Conservation (phyloP, 2,797 vertebrate species). For the Karalla daura region DNA sequence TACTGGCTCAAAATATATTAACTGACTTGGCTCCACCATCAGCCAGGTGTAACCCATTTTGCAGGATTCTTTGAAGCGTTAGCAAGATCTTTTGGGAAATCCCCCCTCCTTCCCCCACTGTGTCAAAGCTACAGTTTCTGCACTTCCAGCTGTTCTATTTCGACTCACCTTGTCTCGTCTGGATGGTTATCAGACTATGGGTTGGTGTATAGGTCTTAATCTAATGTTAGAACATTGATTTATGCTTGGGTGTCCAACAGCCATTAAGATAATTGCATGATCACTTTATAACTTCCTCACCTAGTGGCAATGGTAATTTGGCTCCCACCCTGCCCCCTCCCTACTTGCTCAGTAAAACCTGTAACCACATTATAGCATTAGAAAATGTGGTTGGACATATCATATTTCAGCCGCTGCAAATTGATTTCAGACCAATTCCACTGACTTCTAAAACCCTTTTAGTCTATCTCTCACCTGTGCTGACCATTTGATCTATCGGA, state of each 20-base stretch:
- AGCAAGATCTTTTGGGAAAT: slow-evolving; percentile 57
- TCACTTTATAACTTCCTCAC: slow-evolving; percentile 84
- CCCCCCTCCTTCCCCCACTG: not conserved
- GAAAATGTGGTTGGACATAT: slow-evolving; percentile 77
- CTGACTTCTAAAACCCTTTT: slow-evolving; percentile 75
- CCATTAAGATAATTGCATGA: slow-evolving; percentile 88
- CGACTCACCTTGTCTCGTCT: slow-evolving; percentile 40
- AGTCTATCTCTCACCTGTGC: slow-evolving; percentile 74
- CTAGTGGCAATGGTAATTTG: slow-evolving; percentile 74
- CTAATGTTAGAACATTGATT: slow-evolving; percentile 84
- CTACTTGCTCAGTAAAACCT: slow-evolving; percentile 57
- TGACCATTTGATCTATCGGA: slow-evolving; percentile 73
- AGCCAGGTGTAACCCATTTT: slow-evolving; percentile 63
- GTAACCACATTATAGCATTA: slow-evolving; percentile 77
- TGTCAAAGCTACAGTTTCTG: slow-evolving; percentile 34
- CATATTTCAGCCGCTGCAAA: slow-evolving; percentile 77
- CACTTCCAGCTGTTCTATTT: slow-evolving; percentile 51
- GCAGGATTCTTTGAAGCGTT: slow-evolving; percentile 33
- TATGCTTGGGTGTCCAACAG: slow-evolving; percentile 80
- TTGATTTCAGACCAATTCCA: slow-evolving; percentile 80
- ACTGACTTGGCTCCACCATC: slow-evolving; percentile 67
- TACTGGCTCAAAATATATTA: slow-evolving; percentile 62
- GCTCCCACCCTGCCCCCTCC: slow-evolving; percentile 43
- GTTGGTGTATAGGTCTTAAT: slow-evolving; percentile 68
- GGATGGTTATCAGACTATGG: slow-evolving; percentile 50